Evolutionary conservation across 1,140 invertebrate species (phyloP).

Genomic region (Calliphora vicina): DNA sequence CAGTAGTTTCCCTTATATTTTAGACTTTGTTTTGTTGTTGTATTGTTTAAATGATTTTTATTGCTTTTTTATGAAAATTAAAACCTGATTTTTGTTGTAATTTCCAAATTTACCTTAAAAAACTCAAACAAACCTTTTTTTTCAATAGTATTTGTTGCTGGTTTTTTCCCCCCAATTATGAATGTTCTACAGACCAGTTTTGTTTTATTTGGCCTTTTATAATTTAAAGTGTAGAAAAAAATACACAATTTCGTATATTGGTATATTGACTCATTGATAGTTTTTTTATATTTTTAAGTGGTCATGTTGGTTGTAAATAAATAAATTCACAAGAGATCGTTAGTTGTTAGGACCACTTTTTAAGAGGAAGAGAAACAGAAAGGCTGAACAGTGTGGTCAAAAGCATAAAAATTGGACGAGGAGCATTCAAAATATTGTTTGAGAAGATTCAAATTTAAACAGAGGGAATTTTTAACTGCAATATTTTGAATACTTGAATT

Average conservation of each 20-base stretch:
- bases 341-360: not conserved
- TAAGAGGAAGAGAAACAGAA: not conserved
- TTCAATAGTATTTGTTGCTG: not conserved
- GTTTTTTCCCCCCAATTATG: not conserved
- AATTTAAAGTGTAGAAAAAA: not conserved
- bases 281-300: not conserved
- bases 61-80: slow-evolving; percentile 24
- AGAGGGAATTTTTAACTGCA: too few relatives aligned
- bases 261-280: not conserved
- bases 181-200: slow-evolving; percentile 14
- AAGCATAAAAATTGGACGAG: too few relatives aligned
- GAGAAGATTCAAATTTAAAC: too few relatives aligned
- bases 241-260: not conserved
- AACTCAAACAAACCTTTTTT: not conserved
- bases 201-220: not conserved
- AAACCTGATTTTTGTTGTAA: slow-evolving; percentile 25
- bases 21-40: not conserved
- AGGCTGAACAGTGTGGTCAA: not conserved
- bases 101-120: not conserved
- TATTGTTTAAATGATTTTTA: slow-evolving; percentile 6
- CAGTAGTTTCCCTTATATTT: not conserved
- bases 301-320: too few relatives aligned
- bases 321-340: not conserved
- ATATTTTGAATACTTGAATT: too few relatives aligned
- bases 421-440: too few relatives aligned